Percentiles rank a stretch among this genome's conserved stretches.
Conservation (phyloP, 2,797 vertebrate genomes). For the Meriones psammophilus region DNA sequence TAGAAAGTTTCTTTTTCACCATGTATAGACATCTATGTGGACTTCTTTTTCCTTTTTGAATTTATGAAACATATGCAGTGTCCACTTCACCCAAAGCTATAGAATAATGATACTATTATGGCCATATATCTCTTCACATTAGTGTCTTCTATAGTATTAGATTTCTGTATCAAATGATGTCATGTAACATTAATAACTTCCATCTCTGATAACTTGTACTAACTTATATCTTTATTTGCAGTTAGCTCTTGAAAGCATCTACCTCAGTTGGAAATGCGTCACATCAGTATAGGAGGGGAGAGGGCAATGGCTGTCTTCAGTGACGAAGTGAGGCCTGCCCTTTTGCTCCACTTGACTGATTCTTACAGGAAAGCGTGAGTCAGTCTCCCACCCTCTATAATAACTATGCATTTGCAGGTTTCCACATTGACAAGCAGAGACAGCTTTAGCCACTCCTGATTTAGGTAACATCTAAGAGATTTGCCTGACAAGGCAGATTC, state of each 20-base stretch:
- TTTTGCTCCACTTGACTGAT: constrained; percentile 79
- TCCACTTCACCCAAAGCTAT: constrained; percentile 72
- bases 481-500: constrained; percentile 88
- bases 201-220: constrained; percentile 66
- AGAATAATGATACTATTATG: constrained; percentile 72
- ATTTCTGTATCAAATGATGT: constrained; percentile 69
- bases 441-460: constrained; percentile 85
- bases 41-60: constrained; percentile 42
- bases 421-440: constrained; percentile 71
- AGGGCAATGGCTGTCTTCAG: background rate
- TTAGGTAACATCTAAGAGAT: constrained; percentile 88
- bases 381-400: constrained; percentile 67
- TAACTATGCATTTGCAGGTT: constrained; percentile 79
- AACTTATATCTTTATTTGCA: constrained; percentile 67
- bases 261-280: background rate
- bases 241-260: constrained; percentile 56
- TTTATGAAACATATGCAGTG: constrained; percentile 65
- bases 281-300: background rate
- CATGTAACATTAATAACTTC: constrained; percentile 71
- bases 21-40: constrained; percentile 53
- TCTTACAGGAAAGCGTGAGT: constrained; percentile 66
- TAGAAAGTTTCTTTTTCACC: constrained; percentile 57
- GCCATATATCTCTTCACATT: constrained; percentile 69
- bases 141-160: constrained; percentile 68
- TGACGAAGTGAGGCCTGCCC: constrained; percentile 51